Conservation (phyloP, 2,797 vertebrate genomes). For the Neosilurus hyrtlii region DNA sequence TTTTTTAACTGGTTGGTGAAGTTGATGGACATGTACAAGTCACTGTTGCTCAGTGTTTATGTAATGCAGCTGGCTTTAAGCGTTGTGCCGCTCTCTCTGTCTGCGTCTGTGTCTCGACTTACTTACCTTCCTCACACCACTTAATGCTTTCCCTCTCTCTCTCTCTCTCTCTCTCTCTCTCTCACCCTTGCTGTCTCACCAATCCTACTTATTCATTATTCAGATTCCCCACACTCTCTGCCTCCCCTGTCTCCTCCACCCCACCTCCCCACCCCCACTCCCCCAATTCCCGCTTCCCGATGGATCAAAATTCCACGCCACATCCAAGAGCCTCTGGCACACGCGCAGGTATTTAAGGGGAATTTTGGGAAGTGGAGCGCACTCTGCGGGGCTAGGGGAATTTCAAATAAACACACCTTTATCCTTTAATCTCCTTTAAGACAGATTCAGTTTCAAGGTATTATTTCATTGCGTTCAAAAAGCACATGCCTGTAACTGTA, state of each 20-base stretch:
- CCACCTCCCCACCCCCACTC: constrained; percentile 47
- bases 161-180: constrained; percentile 43
- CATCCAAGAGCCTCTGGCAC: constrained; percentile 63
- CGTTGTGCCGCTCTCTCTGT: constrained; percentile 33
- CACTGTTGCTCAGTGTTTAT: constrained; percentile 55
- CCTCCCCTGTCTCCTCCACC: constrained; percentile 64
- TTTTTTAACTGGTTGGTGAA: constrained; percentile 54
- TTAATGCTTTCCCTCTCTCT: constrained; percentile 32
- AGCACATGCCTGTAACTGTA: constrained; percentile 21
- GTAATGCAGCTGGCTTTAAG: constrained; percentile 53
- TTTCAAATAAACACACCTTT: constrained; percentile 77
- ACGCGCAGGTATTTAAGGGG: constrained; percentile 60
- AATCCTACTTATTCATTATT: constrained; percentile 73
- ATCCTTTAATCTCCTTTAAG: constrained; percentile 74
- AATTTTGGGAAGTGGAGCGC: constrained; percentile 59
- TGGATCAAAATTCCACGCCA: constrained; percentile 67
- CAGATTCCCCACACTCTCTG: constrained; percentile 68
- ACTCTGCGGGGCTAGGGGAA: constrained; percentile 63
- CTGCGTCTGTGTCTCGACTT: constrained; percentile 18
- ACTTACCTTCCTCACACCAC: constrained; percentile 16
- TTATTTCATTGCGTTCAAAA: constrained; percentile 38
- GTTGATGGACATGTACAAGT: constrained; percentile 56
- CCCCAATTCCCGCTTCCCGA: constrained; percentile 48
- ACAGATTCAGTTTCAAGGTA: constrained; percentile 67
- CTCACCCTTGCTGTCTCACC: constrained; percentile 45